Percentiles rank a stretch among this genome's conserved stretches.
Evolutionary conservation across 2,113 vertebrate species (phyloP).

Genomic region (Pardalotus punctatus): DNA sequence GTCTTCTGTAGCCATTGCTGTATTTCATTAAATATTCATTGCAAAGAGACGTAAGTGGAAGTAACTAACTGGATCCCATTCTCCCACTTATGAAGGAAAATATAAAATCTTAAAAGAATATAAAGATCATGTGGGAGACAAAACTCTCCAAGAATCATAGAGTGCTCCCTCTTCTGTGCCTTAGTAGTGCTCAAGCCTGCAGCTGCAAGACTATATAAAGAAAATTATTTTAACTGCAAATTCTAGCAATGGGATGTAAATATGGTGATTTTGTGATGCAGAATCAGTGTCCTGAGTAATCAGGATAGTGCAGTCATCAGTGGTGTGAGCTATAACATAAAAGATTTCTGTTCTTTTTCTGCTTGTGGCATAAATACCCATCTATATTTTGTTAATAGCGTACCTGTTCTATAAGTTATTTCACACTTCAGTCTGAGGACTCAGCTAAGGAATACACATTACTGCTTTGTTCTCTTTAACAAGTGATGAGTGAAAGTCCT

Average conservation of each 20-base stretch:
- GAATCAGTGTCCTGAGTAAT: constrained; percentile 3
- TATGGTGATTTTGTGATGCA: neutral
- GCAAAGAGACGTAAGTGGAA: neutral
- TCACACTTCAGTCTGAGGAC: neutral
- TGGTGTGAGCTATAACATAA: neutral
- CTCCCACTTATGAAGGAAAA: neutral
- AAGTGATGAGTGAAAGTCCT: constrained; percentile 22
- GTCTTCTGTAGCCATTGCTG: neutral
- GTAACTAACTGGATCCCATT: neutral
- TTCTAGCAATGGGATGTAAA: neutral
- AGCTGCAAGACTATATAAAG: neutral
- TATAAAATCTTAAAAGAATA: neutral
- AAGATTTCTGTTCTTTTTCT: neutral
- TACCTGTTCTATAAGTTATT: neutral
- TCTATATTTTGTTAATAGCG: neutral
- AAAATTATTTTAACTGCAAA: neutral
- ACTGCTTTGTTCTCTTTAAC: neutral
- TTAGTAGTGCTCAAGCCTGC: neutral
- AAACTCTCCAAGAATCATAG: neutral
- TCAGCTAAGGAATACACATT: neutral
- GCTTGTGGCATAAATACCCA: neutral
- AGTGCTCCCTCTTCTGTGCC: neutral
- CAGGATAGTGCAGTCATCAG: neutral
- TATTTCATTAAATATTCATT: neutral
- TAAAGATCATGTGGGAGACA: neutral